These are phyloP conservation scores for Stegostoma tigrinum DNA, from an alignment of 2,113 vertebrate genomes.

Conservation along the genomic window DNA sequence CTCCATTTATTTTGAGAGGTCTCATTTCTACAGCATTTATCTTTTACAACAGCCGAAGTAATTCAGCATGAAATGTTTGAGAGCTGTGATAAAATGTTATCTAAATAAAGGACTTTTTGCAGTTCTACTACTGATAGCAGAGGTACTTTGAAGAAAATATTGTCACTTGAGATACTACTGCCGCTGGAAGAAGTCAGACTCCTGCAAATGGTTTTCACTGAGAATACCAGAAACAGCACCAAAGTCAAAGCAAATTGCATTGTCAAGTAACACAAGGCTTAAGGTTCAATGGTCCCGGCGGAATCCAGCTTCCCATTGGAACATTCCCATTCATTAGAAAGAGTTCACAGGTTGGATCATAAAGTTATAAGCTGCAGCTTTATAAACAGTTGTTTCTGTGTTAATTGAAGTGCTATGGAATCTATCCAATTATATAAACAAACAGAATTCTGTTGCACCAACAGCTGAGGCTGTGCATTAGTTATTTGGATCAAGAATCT, in stretches of 20 bases:
- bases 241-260: background rate
- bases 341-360: background rate
- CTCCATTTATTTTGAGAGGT: background rate
- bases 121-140: background rate
- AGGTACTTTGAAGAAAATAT: background rate
- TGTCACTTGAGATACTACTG: background rate
- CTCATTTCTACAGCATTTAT: background rate
- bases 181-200: background rate
- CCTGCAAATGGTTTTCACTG: background rate
- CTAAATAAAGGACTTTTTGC: background rate
- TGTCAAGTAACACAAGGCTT: background rate
- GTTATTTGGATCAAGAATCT: background rate
- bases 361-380: background rate
- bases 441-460: background rate
- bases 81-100: background rate
- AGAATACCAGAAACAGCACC: background rate
- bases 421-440: background rate
- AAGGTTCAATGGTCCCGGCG: too few relatives aligned
- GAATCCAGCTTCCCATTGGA: background rate
- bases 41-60: background rate
- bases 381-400: background rate
- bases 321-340: background rate
- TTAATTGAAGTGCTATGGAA: background rate
- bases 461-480: background rate
- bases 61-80: background rate